Conservation (phyloP, 1,140 invertebrate genomes). For the Sinella curviseta region DNA sequence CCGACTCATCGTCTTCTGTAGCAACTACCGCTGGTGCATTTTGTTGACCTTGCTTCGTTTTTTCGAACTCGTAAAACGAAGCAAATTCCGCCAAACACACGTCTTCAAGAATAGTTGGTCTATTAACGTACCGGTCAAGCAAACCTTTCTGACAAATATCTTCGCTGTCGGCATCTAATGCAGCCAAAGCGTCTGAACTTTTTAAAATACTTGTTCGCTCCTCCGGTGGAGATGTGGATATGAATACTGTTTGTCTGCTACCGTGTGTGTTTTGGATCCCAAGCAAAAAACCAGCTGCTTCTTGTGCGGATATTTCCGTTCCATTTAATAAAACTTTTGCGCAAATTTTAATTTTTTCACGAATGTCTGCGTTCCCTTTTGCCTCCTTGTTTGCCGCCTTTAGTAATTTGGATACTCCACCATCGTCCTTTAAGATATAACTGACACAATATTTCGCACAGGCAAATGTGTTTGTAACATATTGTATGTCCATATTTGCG, state of each 20-base stretch:
- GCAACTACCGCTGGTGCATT: too few relatives aligned
- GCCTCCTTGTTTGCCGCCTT: conserved; percentile 25
- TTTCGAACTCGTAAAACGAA: too few relatives aligned
- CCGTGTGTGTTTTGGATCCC: conserved; percentile 44
- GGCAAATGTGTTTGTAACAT: conserved; percentile 49
- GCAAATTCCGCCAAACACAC: background rate
- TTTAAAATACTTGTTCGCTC: conserved; percentile 17
- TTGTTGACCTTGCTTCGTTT: too few relatives aligned
- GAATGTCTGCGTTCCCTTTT: conserved; percentile 31
- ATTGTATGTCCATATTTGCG: conserved; percentile 53
- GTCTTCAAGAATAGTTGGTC: background rate
- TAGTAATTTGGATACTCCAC: conserved; percentile 41
- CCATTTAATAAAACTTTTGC: too few relatives aligned
- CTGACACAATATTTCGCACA: conserved; percentile 47
- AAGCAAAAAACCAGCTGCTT: conserved; percentile 50
- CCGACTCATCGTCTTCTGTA: too few relatives aligned
- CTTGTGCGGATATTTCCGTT: conserved; percentile 49
- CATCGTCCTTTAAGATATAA: conserved; percentile 40
- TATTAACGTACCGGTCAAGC: background rate
- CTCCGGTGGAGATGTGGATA: conserved; percentile 29
- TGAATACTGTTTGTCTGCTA: conserved; percentile 40
- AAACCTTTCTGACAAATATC: conserved; percentile 20
- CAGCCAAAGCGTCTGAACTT: background rate
- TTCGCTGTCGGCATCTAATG: background rate
- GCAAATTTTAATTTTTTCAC: conserved; percentile 8